Conservation (phyloP, 2,797 vertebrate species). For the Scomberomorus guttatus region DNA sequence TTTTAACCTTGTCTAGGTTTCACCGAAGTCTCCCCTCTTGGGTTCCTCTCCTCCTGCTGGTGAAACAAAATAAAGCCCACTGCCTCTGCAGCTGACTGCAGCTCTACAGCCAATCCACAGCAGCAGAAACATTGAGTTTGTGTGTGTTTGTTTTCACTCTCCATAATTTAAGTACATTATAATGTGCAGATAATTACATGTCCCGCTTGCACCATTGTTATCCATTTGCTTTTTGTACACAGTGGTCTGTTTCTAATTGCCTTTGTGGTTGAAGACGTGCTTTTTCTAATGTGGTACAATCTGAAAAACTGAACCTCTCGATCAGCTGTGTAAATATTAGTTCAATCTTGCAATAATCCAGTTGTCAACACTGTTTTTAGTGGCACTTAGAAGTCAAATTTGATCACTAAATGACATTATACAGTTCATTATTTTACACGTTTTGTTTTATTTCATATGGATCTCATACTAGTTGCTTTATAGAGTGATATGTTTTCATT, state of each 20-base stretch:
- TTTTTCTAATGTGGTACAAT: slow-evolving; percentile 32
- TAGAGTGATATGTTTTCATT: slow-evolving; percentile 49
- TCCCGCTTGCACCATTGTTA: slow-evolving; percentile 53
- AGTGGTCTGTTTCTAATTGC: slow-evolving; percentile 30
- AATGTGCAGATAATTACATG: slow-evolving; percentile 51
- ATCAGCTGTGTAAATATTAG: not conserved
- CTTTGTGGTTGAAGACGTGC: slow-evolving; percentile 33
- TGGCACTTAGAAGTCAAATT: slow-evolving; percentile 51
- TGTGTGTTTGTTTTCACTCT: slow-evolving; percentile 49
- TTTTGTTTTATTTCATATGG: slow-evolving; percentile 37
- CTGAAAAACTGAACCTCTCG: slow-evolving; percentile 24
- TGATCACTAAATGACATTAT: slow-evolving; percentile 43
- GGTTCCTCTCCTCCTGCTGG: slow-evolving; percentile 82
- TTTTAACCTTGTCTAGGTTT: slow-evolving; percentile 78
- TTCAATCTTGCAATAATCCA: slow-evolving; percentile 34
- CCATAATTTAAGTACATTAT: slow-evolving; percentile 49
- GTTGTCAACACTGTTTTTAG: slow-evolving; percentile 48
- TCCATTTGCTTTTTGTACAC: slow-evolving; percentile 45
- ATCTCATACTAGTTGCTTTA: slow-evolving; percentile 35
- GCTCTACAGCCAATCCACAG: slow-evolving; percentile 45
- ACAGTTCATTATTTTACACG: slow-evolving; percentile 29
- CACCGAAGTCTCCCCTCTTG: slow-evolving; percentile 85
- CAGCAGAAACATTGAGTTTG: slow-evolving; percentile 45
- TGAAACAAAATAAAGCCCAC: slow-evolving; percentile 77
- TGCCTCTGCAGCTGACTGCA: slow-evolving; percentile 26